A percentile compares a stretch with the other conserved stretches of the same genome.
Conservation (phyloP, 2,113 vertebrate genomes). For the Crotalus helleri region DNA sequence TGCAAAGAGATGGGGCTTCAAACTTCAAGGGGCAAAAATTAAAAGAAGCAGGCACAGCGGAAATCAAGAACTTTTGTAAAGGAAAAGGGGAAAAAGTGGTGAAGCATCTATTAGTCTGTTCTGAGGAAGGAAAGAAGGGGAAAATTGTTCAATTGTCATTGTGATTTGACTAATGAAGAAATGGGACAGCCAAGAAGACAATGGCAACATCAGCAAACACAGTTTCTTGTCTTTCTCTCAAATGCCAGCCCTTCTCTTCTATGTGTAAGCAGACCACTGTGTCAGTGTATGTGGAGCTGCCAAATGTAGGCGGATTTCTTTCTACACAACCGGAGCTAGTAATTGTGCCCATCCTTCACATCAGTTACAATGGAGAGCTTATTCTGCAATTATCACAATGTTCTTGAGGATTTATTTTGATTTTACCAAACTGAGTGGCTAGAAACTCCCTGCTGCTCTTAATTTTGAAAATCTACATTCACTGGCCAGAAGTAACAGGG, state of each 20-base stretch:
- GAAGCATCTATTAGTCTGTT: not conserved
- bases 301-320: not conserved
- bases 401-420: not conserved
- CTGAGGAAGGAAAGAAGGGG: not conserved
- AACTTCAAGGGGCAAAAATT: not conserved
- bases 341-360: not conserved
- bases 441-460: not conserved
- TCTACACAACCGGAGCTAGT: not conserved
- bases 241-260: not conserved
- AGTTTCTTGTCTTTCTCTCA: not conserved
- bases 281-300: not conserved
- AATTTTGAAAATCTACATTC: not conserved
- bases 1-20: not conserved
- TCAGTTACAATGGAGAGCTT: not conserved
- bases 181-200: not conserved
- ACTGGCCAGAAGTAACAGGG: not conserved
- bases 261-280: not conserved
- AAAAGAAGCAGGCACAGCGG: not conserved
- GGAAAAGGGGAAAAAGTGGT: not conserved
- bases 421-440: not conserved
- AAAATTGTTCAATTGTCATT: not conserved
- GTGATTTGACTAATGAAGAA: not conserved
- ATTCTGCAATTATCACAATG: not conserved
- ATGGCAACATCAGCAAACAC: not conserved
- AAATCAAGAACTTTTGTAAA: not conserved